Evolutionary conservation across 2,113 vertebrate species (phyloP), one percentile per base, ranked within the genome.

Genomic region (Pungitius pungitius): DNA sequence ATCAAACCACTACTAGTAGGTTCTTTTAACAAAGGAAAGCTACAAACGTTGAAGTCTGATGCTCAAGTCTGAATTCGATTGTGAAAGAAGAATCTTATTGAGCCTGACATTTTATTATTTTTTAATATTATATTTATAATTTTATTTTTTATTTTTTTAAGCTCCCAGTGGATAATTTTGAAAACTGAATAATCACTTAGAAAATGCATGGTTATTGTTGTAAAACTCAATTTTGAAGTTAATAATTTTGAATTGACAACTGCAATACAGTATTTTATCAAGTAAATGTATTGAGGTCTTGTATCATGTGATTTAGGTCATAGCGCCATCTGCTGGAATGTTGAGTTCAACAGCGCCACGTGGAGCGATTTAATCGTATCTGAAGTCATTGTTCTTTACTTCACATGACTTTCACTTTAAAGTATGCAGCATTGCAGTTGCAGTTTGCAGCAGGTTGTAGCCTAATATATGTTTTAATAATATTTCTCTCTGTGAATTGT

Each of bases 271-370:
- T 17, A 39, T 40, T 18, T 17, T 40, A 4, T 4, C 4, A 24
- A 40, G 35, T n/a, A 40, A 18, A 52, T 3, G 3, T 3, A 1
- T 1, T 56, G 45, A 26, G 1, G 3, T 58, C 8, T 54, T 57
- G 27, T 2, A 59, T 42, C 10, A n/a, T 17, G 33, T 78, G 15
- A 30, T 57, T 83, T 80, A 61, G 56, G 55, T 56, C 13, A 86
- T n/a, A 84, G 77, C 83, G 15, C 89, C 88, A 80, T 85, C 91
- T 92, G 73, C 78, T 91, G 91, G 87, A 73, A 35, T 63, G 7
- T 12, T 20, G 11, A 52, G 22, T 7, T 80, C 24, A 80, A 20
- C 39, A 57, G 47, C 24, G 40, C n/a, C 10, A 51, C 11, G 43
- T n/a, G 8, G 22, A 57, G 22, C 56, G 37, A 40, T 26, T 39